Conservation (phyloP, 2,888 invertebrate genomes). For the Drosophila rellima region DNA sequence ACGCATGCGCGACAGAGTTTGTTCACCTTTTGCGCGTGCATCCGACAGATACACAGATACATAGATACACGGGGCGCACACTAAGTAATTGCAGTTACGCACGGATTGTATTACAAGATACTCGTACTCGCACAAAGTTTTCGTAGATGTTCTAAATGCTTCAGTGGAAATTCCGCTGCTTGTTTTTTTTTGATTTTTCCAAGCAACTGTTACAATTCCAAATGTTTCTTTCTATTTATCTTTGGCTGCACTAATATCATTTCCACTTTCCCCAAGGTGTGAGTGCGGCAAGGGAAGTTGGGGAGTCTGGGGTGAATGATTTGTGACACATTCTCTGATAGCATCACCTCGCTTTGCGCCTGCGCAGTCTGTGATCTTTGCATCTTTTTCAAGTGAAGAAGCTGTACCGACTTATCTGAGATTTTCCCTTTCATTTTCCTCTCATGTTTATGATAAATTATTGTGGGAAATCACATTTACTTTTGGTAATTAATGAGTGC, state of each 20-base stretch:
- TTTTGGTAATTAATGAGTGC: background rate
- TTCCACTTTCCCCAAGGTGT: constrained; percentile 61
- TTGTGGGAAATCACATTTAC: constrained; percentile 67
- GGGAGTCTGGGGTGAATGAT: constrained; percentile 70
- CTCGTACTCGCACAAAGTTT: constrained; percentile 23
- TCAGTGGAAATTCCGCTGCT: constrained; percentile 38
- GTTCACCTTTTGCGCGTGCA: constrained; percentile 64
- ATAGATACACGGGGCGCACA: constrained; percentile 42
- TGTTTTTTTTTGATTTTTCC: constrained; percentile 63
- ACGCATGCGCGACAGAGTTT: constrained; percentile 73
- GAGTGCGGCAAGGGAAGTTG: constrained; percentile 5
- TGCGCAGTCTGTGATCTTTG: constrained; percentile 37
- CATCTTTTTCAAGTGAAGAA: constrained; percentile 32
- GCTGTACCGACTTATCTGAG: constrained; percentile 13
- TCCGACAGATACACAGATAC: constrained; percentile 33
- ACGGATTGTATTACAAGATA: constrained; percentile 76
- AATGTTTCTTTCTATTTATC: constrained; percentile 66
- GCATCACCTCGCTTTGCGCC: constrained; percentile 40
- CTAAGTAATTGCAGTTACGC: constrained; percentile 76
- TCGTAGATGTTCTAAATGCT: constrained; percentile 38
- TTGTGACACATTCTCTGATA: constrained; percentile 78
- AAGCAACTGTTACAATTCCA: constrained; percentile 77
- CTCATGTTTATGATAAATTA: constrained; percentile 61
- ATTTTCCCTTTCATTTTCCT: constrained; percentile 30
- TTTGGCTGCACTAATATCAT: constrained; percentile 67